Evolutionary conservation across 2,797 vertebrate species (phyloP), one percentile per base, ranked within the genome.

Genomic region (Sphaeramia orbicularis): DNA sequence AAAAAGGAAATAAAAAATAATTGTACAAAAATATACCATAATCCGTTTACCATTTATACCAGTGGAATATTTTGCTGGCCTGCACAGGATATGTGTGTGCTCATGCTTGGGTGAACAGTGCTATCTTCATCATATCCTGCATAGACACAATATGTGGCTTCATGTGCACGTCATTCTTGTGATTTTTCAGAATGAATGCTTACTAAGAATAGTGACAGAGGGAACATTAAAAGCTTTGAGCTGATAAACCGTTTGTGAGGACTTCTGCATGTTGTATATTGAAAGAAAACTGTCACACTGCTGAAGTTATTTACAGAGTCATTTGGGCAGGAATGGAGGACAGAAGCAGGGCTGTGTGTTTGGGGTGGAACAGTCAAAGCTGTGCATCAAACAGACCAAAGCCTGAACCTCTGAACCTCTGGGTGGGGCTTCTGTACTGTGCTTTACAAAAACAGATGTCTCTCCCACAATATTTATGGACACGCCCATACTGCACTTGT

Each of bases 361-460:
- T n/a, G 6, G 73, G 72, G 80, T 76, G 73, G 83, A 85, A 72
- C 52, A 18, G 64, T 16, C 62, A 49, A 71, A 71, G 69, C 47
- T 71, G 53, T 72, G 76, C 73, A 86, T 85, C 70, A 86, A 89
- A 88, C 40, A 68, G 37, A 83, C 73, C 53, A 74, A 74, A 78
- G 65, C 16, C 79, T 88, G 81, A 87, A 85, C 89, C 73, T 87
- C 82, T 88, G 85, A 91, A 89, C 91, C 91, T 64, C 55, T 79
- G 89, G 91, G 92, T 88, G 92, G 83, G 92, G 82, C 87, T 74
- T 84, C 78, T 85, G 73, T 68, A 52, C 86, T 59, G 80, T 45
- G 83, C 83, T 86, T 84, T 79, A 69, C 48, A 85, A 89, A 90
- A 89, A 89, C 88, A 90, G 88, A 91, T 90, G 90, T 81, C 78